Conservation (phyloP, 1,140 invertebrate species). For the Drosophila parvula region DNA sequence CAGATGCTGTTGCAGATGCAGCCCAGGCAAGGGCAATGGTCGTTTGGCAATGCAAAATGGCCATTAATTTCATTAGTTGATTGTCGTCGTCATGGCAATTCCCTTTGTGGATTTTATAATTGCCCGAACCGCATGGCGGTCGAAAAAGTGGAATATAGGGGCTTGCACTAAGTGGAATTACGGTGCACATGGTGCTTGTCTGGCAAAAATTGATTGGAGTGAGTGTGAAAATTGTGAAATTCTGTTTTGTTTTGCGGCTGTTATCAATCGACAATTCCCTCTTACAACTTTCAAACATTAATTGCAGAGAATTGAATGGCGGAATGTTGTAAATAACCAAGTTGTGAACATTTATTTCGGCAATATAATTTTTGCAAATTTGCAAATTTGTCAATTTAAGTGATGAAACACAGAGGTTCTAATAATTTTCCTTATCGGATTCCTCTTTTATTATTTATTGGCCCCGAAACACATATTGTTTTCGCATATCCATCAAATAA, state of each 20-base stretch:
- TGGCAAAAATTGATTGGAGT: slow-evolving; percentile 30
- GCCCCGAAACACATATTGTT: slow-evolving; percentile 1
- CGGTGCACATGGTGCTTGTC: slow-evolving; percentile 22
- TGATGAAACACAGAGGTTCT: not conserved
- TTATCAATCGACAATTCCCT: slow-evolving; percentile 4
- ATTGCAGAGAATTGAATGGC: not conserved
- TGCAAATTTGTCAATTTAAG: not conserved
- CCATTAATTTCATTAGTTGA: slow-evolving; percentile 65
- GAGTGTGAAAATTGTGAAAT: slow-evolving; percentile 39
- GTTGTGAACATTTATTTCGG: not conserved
- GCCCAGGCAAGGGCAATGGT: not conserved
- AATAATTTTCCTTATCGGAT: slow-evolving; percentile 5
- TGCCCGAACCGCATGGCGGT: slow-evolving; percentile 35
- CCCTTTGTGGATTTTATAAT: slow-evolving; percentile 59
- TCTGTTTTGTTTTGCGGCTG: slow-evolving; percentile 33
- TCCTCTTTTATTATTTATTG: slow-evolving; percentile 22
- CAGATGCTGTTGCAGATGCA: slow-evolving; percentile 3
- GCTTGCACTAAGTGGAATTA: slow-evolving; percentile 12
- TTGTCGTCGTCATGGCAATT: slow-evolving; percentile 63
- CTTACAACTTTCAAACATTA: not conserved
- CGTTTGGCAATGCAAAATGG: slow-evolving; percentile 46
- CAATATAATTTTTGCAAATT: not conserved
- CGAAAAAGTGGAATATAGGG: slow-evolving; percentile 7
- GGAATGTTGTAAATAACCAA: not conserved
- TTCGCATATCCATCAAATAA: slow-evolving; percentile 37